A percentile compares a stretch with the other conserved stretches of the same genome.
These are phyloP conservation scores for Cosmia trapezina DNA, from an alignment of 2,888 invertebrate genomes.

Conservation along the genomic window DNA sequence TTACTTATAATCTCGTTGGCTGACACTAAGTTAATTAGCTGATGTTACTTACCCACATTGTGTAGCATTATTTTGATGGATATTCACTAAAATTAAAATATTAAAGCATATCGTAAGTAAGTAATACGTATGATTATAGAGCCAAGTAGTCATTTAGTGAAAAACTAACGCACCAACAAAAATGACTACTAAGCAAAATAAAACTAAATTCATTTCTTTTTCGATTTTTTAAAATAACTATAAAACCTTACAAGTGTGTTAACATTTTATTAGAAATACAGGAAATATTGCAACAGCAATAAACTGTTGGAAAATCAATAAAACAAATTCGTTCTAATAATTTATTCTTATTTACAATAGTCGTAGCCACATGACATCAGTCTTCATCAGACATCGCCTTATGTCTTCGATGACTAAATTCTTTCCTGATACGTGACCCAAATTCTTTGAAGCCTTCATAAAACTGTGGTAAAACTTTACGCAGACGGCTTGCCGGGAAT, in stretches of 20 bases:
- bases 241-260: neutral
- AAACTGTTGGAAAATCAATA: conserved; percentile 53
- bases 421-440: conserved; percentile 75
- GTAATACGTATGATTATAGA: neutral
- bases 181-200: conserved; percentile 9
- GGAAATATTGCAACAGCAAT: conserved; percentile 16
- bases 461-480: conserved; percentile 77
- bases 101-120: neutral
- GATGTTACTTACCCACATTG: conserved; percentile 69
- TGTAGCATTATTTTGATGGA: conserved; percentile 34
- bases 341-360: conserved; percentile 46
- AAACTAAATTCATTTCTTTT: conserved; percentile 39
- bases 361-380: conserved; percentile 53
- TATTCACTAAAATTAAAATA: conserved; percentile 51
- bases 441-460: conserved; percentile 84
- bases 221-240: neutral
- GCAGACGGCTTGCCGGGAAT: conserved; percentile 89
- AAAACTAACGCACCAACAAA: conserved; percentile 33
- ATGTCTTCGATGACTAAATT: conserved; percentile 68
- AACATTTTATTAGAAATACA: conserved; percentile 4
- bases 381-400: conserved; percentile 42
- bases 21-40: too few relatives aligned
- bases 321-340: conserved; percentile 50
- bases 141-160: neutral
- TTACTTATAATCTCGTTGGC: too few relatives aligned